phyloP scores from a whole-genome alignment of 2,113 vertebrate genomes.

The Montifringilla adamsi region DNA sequence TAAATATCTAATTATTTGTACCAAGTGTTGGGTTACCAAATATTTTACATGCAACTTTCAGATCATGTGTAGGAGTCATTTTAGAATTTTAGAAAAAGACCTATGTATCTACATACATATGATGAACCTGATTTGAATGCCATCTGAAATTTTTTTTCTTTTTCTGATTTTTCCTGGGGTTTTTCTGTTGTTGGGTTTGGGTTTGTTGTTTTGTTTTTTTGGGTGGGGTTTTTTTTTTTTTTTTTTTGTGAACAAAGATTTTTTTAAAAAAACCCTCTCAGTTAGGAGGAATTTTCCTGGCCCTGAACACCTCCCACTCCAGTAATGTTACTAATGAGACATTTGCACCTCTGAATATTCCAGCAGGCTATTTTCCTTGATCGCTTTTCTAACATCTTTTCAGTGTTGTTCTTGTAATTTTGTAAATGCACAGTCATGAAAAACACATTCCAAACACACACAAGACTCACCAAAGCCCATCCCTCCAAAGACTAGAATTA shows the following conservation, averaged over 20 bases:
- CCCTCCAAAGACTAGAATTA: background rate
- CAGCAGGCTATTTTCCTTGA: background rate
- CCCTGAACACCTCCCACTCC: background rate
- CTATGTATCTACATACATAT: background rate
- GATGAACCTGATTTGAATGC: slow-evolving; percentile 49
- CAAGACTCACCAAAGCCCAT: background rate
- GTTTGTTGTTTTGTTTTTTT: too few species aligned
- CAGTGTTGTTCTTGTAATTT: background rate
- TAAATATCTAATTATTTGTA: slow-evolving; percentile 75
- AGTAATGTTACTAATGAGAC: background rate
- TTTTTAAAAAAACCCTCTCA: background rate
- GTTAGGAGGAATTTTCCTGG: background rate
- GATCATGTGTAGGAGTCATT: slow-evolving; percentile 66
- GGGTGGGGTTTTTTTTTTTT: too few species aligned
- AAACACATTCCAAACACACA: background rate
- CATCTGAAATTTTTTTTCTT: background rate
- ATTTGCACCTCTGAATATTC: background rate
- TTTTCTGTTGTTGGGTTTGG: background rate
- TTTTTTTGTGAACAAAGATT: background rate
- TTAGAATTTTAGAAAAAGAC: slow-evolving; percentile 28
- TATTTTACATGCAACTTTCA: slow-evolving; percentile 63
- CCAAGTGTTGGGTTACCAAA: slow-evolving; percentile 58
- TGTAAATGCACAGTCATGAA: background rate
- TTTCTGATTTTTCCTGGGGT: background rate
- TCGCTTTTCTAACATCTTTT: background rate